These are phyloP conservation scores for Sebastolobus alascanus DNA, from an alignment of 2,797 vertebrate species.

Conservation along the genomic window DNA sequence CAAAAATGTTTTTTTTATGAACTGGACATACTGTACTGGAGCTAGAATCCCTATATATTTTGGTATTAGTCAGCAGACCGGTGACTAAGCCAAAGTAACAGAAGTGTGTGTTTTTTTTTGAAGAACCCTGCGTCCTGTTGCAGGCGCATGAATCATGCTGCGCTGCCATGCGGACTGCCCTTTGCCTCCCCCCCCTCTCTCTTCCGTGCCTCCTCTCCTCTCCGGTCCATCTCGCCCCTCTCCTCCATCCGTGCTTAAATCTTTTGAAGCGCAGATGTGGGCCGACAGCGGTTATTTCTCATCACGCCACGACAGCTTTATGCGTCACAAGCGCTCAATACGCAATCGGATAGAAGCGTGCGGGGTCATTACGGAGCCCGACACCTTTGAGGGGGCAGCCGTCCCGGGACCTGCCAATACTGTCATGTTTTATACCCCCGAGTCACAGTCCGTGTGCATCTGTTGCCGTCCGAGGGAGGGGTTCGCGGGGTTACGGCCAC, in stretches of 20 bases:
- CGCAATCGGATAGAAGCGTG: conserved; percentile 82
- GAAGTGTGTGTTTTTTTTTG: conserved; percentile 31
- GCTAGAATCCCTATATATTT: conserved; percentile 1
- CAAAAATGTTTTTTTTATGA: conserved; percentile 1
- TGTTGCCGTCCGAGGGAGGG: conserved; percentile 9
- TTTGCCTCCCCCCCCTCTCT: conserved; percentile 37
- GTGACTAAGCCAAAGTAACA: conserved; percentile 23
- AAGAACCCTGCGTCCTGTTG: conserved; percentile 27
- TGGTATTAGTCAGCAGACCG: conserved; percentile 17
- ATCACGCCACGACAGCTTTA: conserved; percentile 85
- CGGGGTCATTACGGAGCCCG: conserved; percentile 83
- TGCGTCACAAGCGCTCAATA: conserved; percentile 89
- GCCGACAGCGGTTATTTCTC: conserved; percentile 91
- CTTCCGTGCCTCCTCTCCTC: conserved; percentile 18
- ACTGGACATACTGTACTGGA: not conserved
- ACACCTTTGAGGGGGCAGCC: conserved; percentile 71
- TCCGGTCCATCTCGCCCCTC: conserved; percentile 29
- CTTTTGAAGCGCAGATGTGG: conserved; percentile 82
- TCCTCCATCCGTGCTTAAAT: conserved; percentile 85
- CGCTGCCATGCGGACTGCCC: conserved; percentile 45
- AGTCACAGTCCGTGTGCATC: conserved; percentile 29
- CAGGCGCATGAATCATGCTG: conserved; percentile 55
- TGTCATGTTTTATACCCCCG: conserved; percentile 84
- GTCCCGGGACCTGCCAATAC: conserved; percentile 82
- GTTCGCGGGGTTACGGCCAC: conserved; percentile 37